Conservation (phyloP, 1,140 invertebrate genomes). For the Andricus grossulariae region DNA sequence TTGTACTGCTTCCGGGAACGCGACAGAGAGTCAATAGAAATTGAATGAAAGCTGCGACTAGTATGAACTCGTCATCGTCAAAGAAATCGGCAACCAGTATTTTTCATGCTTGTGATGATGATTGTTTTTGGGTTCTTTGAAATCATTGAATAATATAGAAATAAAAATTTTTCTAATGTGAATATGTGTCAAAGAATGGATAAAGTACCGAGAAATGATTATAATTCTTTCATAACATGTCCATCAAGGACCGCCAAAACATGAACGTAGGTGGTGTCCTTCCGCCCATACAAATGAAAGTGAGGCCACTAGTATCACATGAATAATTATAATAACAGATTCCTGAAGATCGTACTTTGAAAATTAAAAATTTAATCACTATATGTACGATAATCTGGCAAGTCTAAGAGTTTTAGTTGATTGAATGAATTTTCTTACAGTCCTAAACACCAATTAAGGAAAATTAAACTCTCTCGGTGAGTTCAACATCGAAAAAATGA, state of each 20-base stretch:
- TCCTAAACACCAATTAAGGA: too few relatives aligned
- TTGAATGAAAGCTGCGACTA: neutral
- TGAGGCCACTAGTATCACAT: conserved; percentile 3
- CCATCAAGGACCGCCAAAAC: conserved; percentile 17
- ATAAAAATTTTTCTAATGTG: neutral
- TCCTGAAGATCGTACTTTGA: neutral
- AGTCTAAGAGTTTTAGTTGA: too few relatives aligned
- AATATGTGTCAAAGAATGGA: neutral
- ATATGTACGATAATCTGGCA: too few relatives aligned
- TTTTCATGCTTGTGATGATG: neutral
- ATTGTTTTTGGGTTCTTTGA: neutral
- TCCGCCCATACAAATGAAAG: conserved; percentile 31
- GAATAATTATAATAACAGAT: conserved; percentile 25
- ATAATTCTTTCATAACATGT: neutral
- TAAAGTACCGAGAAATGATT: neutral
- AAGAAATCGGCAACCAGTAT: neutral
- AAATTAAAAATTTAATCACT: neutral
- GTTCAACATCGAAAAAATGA: too few relatives aligned
- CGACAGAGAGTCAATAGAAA: conserved; percentile 27
- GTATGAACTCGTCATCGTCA: conserved; percentile 11
- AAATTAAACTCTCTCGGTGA: too few relatives aligned
- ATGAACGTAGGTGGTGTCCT: conserved; percentile 22
- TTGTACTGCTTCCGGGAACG: neutral
- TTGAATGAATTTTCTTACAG: too few relatives aligned
- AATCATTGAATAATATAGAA: neutral